Base-by-base conservation (phyloP, 2,797 vertebrate species). In the Leuciscus waleckii region DNA sequence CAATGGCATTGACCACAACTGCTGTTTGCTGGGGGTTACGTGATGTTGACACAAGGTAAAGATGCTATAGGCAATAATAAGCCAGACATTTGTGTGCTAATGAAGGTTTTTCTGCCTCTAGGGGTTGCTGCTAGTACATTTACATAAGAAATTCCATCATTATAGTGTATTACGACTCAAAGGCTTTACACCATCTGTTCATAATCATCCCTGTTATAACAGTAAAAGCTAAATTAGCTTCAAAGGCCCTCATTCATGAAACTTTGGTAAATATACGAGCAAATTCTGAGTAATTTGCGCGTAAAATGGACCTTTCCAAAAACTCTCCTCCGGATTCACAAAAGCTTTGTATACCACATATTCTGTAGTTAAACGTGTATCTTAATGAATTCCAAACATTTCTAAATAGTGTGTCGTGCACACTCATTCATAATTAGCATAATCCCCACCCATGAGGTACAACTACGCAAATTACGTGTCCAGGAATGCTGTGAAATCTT, bases 11-110 rank as follows among this genome's bases (percentile, higher is more conserved):
- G 63, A 13, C 16, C 35, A 70, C 23, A 26, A 41, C 49, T 49
- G 35, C 35, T 19, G 0, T 58, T 56, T 26, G 17, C 37, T 82
- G n/a, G 7, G 16, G 21, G 4, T 26, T 82, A 5, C 0, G 3
- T 63, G 14, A 26, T 37, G 58, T 8, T 74, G n/a, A 82, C 26
- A 46, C 21, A 32, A 67, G 41, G 58, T 65, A 75, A 75, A 75
- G 14, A 17, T 19, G 37, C 68, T 41, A 58, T 65, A 32, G 29
- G 29, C 35, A 14, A 35, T 46, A 63, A 74, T 10, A 82, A 21
- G 39, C 39, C 54, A 43, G 23, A 26, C 10, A 14, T 71, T 71
- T 70, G 6, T 43, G 9, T 16, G 16, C 35, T 32, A 46, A 61
- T 49, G 21, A 58, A 46, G 19, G 51, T 26, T 43, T 19, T 82